phyloP scores from a whole-genome alignment of 2,113 vertebrate species.

The Odontesthes bonariensis region DNA sequence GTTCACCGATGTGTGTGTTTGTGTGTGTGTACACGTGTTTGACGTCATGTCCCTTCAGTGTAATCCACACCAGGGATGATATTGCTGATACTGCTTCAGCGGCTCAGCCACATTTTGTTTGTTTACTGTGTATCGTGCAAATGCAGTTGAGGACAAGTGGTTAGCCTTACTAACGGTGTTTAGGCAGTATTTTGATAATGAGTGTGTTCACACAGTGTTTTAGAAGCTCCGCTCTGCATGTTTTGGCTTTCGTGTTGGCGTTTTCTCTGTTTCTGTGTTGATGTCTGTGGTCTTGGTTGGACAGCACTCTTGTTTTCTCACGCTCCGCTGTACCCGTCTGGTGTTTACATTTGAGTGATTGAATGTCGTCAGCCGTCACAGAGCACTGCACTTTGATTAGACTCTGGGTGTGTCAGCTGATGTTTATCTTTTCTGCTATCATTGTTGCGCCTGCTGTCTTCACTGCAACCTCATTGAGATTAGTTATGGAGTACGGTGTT shows the following conservation, averaged over 20 bases:
- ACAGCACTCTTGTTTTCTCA: slow-evolving; percentile 54
- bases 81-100: slow-evolving; percentile 36
- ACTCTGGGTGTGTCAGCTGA: slow-evolving; percentile 57
- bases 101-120: slow-evolving; percentile 21
- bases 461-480: neutral
- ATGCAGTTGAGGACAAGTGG: neutral
- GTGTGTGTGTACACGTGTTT: slow-evolving; percentile 16
- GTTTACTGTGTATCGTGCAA: slow-evolving; percentile 11
- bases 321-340: slow-evolving; percentile 29
- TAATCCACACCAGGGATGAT: slow-evolving; percentile 45
- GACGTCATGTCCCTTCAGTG: slow-evolving; percentile 56
- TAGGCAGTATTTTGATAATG: slow-evolving; percentile 29
- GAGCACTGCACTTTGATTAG: slow-evolving; percentile 62
- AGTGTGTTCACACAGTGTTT: slow-evolving; percentile 6
- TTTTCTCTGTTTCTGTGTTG: slow-evolving; percentile 6
- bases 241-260: slow-evolving; percentile 13
- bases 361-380: slow-evolving; percentile 61
- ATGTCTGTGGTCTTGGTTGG: slow-evolving; percentile 31
- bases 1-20: slow-evolving; percentile 18
- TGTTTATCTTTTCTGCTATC: slow-evolving; percentile 59
- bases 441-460: slow-evolving; percentile 21
- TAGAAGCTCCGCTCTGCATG: slow-evolving; percentile 5
- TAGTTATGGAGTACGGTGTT: neutral
- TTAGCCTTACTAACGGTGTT: slow-evolving; percentile 9
- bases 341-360: slow-evolving; percentile 73